Evolutionary conservation across 2,888 invertebrate species (phyloP).

Genomic region (Helicoverpa assulta): DNA sequence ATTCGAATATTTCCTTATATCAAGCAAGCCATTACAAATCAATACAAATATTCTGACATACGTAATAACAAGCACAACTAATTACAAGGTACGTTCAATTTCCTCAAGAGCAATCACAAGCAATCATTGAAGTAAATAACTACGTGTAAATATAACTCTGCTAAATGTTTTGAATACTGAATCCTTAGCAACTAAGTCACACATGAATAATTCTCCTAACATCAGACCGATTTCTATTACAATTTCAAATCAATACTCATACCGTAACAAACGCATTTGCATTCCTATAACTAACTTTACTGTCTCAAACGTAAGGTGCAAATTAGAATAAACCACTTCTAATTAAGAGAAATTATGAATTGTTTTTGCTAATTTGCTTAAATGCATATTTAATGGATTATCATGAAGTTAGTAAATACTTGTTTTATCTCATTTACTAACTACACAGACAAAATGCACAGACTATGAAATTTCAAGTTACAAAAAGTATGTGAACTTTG

Average conservation of each 20-base stretch:
- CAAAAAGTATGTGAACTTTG: neutral
- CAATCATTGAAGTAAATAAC: constrained; percentile 30
- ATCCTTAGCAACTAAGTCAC: constrained; percentile 34
- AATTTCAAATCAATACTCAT: constrained; percentile 49
- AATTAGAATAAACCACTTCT: constrained; percentile 23
- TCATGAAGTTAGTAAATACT: neutral
- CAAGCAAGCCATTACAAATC: neutral
- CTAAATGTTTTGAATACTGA: constrained; percentile 21
- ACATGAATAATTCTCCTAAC: constrained; percentile 26
- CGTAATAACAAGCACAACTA: constrained; percentile 10
- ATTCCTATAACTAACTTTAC: constrained; percentile 34
- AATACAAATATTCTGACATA: constrained; percentile 3
- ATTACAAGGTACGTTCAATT: constrained; percentile 22
- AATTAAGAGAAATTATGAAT: constrained; percentile 42
- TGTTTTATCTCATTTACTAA: neutral
- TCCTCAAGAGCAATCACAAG: constrained; percentile 39
- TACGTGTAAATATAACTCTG: constrained; percentile 10
- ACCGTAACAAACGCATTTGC: constrained; percentile 10
- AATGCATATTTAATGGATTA: constrained; percentile 22
- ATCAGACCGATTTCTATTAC: constrained; percentile 40
- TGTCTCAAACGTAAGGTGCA: constrained; percentile 22
- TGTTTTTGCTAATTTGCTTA: constrained; percentile 15
- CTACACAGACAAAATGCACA: neutral
- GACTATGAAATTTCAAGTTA: neutral
- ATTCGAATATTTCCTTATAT: neutral